Conservation (phyloP, 2,888 invertebrate genomes). For the Drosophila rubida region DNA sequence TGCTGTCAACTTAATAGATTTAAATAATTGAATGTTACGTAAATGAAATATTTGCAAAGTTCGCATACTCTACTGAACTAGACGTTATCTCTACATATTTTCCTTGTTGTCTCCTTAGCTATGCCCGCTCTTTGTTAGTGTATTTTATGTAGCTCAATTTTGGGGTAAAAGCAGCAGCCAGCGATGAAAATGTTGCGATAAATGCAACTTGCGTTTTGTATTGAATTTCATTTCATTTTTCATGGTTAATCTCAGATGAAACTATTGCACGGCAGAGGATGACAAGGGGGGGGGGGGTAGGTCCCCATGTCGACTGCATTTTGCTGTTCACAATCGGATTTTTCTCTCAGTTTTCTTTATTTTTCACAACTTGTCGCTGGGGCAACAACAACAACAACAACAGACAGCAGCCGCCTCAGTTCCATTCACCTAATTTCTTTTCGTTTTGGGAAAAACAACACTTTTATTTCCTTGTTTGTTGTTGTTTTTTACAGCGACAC, state of each 20-base stretch:
- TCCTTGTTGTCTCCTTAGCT: neutral
- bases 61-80: neutral
- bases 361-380: conserved; percentile 9
- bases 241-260: conserved; percentile 46
- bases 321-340: conserved; percentile 34
- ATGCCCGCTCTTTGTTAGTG: neutral
- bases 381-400: too few species aligned
- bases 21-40: neutral
- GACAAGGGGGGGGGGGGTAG: neutral
- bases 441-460: conserved; percentile 35
- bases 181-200: conserved; percentile 45
- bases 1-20: conserved; percentile 59
- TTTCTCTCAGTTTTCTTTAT: conserved; percentile 15
- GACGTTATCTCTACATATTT: neutral
- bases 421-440: conserved; percentile 79
- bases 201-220: conserved; percentile 1
- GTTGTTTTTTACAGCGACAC: conserved; percentile 36
- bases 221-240: conserved; percentile 17
- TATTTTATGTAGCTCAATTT: conserved; percentile 11
- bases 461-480: conserved; percentile 54
- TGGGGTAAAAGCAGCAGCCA: conserved; percentile 26
- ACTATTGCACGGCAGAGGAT: neutral
- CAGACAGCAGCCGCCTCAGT: too few species aligned
- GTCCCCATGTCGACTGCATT: conserved; percentile 18
- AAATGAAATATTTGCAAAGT: neutral